Base-by-base conservation (phyloP, 2,797 vertebrate species). In the Menidia menidia region DNA sequence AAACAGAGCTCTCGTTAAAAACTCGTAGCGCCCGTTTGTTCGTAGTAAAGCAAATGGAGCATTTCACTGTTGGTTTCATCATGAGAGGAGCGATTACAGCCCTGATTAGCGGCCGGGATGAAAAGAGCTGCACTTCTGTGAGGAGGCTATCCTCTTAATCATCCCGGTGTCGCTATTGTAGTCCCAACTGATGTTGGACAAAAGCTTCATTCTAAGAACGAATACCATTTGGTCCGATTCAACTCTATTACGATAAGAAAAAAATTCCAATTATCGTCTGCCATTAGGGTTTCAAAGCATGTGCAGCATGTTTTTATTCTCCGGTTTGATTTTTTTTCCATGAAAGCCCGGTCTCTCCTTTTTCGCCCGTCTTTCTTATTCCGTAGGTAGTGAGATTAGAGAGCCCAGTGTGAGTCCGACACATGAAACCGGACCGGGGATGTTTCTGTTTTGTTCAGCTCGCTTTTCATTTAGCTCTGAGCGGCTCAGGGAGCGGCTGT, bases 401-500 rank as follows among this genome's bases (percentile, higher is more conserved):
- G 62, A 75, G 53, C 72, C 71, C 78, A 75, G 73, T 67, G 64
- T 80, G 79, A 75, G 69, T 54, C 79, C 9, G 0, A 56, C 77
- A 80, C 81, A 85, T 85, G 77, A 84, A 82, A 86, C 69, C 73
- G 64, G 80, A 82, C 25, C 64, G 1, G 65, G 55, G 77, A 68
- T 77, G 44, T 88, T 88, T 89, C 68, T 90, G 87, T 90, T 90
- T 90, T 90, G 81, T 86, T 90, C 80, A 85, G 84, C 78, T 83
- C 4, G 2, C 85, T 87, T 87, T 86, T 87, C 67, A 83, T 90
- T 91, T 84, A 72, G 84, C 79, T 72, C 41, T n/a, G 59, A 80
- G 81, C 74, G 65, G 59, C 55, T 9, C 2, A 78, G 64, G 69
- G 63, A 67, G 65, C 31, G 47, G 44, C 77, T 73, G 73, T 88